phyloP scores from a whole-genome alignment of 1,140 invertebrate genomes.

The Teleogryllus occipitalis region DNA sequence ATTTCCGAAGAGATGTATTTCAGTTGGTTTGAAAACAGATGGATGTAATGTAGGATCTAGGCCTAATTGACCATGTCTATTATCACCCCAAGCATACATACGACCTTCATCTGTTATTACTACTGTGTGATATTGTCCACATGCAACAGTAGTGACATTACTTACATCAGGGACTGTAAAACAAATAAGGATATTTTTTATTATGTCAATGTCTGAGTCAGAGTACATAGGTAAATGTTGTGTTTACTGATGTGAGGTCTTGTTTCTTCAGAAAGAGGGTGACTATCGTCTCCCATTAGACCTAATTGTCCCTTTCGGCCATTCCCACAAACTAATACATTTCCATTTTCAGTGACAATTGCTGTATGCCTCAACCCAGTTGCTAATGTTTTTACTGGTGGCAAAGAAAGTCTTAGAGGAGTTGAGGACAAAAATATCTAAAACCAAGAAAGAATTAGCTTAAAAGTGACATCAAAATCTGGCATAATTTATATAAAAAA shows the following conservation, averaged over 20 bases:
- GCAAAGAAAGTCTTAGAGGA: conserved; percentile 35
- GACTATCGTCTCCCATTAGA: conserved; percentile 36
- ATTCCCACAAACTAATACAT: conserved; percentile 51
- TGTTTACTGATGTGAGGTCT: conserved; percentile 40
- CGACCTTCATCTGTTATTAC: conserved; percentile 47
- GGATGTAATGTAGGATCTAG: conserved; percentile 38
- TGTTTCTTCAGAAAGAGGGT: conserved; percentile 30
- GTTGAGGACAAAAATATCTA: conserved; percentile 38
- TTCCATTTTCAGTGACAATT: conserved; percentile 48
- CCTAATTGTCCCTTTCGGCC: conserved; percentile 57
- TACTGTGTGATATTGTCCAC: conserved; percentile 66
- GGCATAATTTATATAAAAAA: conserved; percentile 14
- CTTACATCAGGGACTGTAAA: conserved; percentile 42
- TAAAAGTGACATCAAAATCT: background rate
- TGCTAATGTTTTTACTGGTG: conserved; percentile 29
- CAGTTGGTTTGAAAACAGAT: conserved; percentile 42
- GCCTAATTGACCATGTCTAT: conserved; percentile 62
- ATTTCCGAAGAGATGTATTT: conserved; percentile 31
- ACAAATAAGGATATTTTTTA: conserved; percentile 8
- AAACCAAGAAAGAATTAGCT: conserved; percentile 31
- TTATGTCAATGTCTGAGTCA: background rate
- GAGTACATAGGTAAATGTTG: background rate
- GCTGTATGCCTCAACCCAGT: conserved; percentile 60
- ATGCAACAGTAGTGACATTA: conserved; percentile 48
- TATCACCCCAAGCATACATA: conserved; percentile 61